Conservation (phyloP, 2,797 vertebrate species). For the Acrocephalus scirpaceus region DNA sequence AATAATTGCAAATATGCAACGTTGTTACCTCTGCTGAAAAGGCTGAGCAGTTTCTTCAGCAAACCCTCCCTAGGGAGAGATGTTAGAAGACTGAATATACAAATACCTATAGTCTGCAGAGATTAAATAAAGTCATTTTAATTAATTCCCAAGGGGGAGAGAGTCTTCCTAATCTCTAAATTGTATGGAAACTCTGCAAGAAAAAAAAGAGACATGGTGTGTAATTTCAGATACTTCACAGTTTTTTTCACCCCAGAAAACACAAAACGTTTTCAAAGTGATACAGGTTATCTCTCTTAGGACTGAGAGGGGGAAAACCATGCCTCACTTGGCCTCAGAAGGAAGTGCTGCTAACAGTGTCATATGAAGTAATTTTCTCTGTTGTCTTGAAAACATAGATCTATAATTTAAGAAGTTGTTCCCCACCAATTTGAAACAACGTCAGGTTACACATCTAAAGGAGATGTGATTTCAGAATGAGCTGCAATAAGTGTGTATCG, state of each 20-base stretch:
- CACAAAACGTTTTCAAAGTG: background rate
- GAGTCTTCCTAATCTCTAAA: background rate
- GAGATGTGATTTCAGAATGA: fast-evolving
- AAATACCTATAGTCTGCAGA: background rate
- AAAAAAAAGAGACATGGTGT: background rate
- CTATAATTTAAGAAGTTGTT: background rate
- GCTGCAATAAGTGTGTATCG: background rate
- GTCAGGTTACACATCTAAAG: background rate
- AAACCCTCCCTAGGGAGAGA: background rate
- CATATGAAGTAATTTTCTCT: background rate
- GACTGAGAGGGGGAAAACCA: background rate
- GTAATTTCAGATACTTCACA: background rate
- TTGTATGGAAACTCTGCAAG: background rate
- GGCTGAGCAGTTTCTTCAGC: background rate
- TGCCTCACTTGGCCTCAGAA: background rate
- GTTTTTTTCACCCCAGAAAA: background rate
- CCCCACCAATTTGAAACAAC: background rate
- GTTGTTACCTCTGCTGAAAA: background rate
- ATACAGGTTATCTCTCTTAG: background rate
- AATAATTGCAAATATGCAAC: background rate
- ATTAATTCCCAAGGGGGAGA: background rate
- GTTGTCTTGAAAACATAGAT: background rate
- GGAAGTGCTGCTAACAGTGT: background rate
- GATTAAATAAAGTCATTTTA: background rate
- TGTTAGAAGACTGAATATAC: background rate